Evolutionary conservation across 2,888 invertebrate genomes (phyloP).

Genomic region (Agelastica alni): DNA sequence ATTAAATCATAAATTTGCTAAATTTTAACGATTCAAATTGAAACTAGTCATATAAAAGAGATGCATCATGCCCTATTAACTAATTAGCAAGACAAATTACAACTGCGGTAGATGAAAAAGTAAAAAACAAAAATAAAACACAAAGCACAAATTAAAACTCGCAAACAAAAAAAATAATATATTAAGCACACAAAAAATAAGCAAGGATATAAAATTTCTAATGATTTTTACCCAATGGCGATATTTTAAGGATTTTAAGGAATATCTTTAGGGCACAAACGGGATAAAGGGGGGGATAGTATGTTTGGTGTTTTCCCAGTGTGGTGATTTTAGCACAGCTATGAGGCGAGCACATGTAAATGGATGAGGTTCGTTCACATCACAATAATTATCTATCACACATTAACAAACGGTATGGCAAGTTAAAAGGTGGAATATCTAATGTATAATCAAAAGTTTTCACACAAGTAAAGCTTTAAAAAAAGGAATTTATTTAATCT

Average conservation of each 20-base stretch:
- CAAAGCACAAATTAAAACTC: slow-evolving; percentile 33
- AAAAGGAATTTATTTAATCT: no score
- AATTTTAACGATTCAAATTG: no score
- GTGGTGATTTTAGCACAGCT: slow-evolving; percentile 56
- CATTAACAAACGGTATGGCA: no score
- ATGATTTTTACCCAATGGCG: slow-evolving; percentile 43
- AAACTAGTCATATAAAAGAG: slow-evolving; percentile 13
- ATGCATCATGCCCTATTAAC: slow-evolving; percentile 17
- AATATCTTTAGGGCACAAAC: slow-evolving; percentile 28
- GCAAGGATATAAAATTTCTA: slow-evolving; percentile 41
- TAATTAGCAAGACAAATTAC: slow-evolving; percentile 31
- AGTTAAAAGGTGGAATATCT: no score
- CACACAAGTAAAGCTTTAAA: no score
- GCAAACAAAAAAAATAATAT: slow-evolving; percentile 29
- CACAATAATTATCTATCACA: background rate
- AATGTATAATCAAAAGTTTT: no score
- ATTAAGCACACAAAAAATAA: slow-evolving; percentile 44
- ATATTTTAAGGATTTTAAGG: slow-evolving; percentile 37
- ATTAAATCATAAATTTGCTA: no score
- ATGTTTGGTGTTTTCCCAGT: slow-evolving; percentile 43
- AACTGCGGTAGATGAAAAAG: slow-evolving; percentile 31
- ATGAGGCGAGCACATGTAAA: slow-evolving; percentile 56
- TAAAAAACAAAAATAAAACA: no score
- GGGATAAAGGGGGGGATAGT: slow-evolving; percentile 30
- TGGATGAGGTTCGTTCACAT: slow-evolving; percentile 38